Percentiles rank a stretch among this genome's conserved stretches.
Conservation (phyloP, 1,140 invertebrate species). For the Drosophila murphyi region DNA sequence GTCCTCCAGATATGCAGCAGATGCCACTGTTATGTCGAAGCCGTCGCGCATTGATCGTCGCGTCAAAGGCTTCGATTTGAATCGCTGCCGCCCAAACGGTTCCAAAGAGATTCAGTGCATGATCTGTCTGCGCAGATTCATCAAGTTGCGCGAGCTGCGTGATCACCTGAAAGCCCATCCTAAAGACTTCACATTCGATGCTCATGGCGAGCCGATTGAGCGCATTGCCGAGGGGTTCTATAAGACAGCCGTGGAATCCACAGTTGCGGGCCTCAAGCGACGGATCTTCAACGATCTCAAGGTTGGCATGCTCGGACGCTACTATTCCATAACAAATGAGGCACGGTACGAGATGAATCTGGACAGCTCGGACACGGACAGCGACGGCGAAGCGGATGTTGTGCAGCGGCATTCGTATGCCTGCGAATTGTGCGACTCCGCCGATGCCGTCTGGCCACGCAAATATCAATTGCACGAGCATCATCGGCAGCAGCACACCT, state of each 20-base stretch:
- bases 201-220: slow-evolving; percentile 65
- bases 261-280: slow-evolving; percentile 48
- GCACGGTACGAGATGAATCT: slow-evolving; percentile 70
- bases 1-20: slow-evolving; percentile 37
- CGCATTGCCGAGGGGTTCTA: slow-evolving; percentile 69
- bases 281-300: slow-evolving; percentile 59
- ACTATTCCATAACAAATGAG: slow-evolving; percentile 73
- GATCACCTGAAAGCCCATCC: slow-evolving; percentile 57
- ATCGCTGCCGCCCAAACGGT: slow-evolving; percentile 67
- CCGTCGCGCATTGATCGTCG: slow-evolving; percentile 62
- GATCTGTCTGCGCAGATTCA: slow-evolving; percentile 65
- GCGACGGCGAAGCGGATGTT: slow-evolving; percentile 63
- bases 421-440: slow-evolving; percentile 62
- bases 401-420: slow-evolving; percentile 58
- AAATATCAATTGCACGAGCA: slow-evolving; percentile 75
- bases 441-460: slow-evolving; percentile 48
- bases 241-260: slow-evolving; percentile 69
- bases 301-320: slow-evolving; percentile 56
- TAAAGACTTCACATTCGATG: slow-evolving; percentile 54
- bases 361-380: slow-evolving; percentile 72
- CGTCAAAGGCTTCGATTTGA: slow-evolving; percentile 56
- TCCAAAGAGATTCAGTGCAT: slow-evolving; percentile 71
- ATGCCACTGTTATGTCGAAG: slow-evolving; percentile 15
- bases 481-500: slow-evolving; percentile 62
- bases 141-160: slow-evolving; percentile 56